Percentiles rank a stretch among this genome's conserved stretches.
These are phyloP conservation scores for Mamestra brassicae DNA, from an alignment of 2,888 invertebrate species.

Conservation along the genomic window DNA sequence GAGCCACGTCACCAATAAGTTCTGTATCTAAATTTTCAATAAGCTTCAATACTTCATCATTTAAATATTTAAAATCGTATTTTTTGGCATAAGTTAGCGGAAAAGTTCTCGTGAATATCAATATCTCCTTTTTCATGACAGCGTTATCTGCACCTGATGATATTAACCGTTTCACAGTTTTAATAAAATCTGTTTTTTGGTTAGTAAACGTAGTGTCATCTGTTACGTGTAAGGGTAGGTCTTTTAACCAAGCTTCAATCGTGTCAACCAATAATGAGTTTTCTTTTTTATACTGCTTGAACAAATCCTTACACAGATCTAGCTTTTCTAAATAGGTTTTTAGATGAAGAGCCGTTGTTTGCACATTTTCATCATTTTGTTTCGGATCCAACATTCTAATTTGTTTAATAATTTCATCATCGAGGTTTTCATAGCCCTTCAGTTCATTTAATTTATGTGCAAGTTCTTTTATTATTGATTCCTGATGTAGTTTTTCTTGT, in stretches of 20 bases:
- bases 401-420: conserved; percentile 27
- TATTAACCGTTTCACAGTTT: conserved; percentile 40
- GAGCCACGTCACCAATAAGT: not conserved
- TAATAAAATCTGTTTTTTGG: conserved; percentile 51
- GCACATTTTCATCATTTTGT: conserved; percentile 17
- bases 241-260: conserved; percentile 55
- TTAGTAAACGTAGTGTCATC: conserved; percentile 26
- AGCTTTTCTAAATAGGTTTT: conserved; percentile 32
- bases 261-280: conserved; percentile 28
- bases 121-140: conserved; percentile 49
- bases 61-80: conserved; percentile 25
- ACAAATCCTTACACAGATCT: conserved; percentile 16
- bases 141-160: conserved; percentile 25
- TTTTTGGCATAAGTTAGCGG: conserved; percentile 36
- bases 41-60: conserved; percentile 30
- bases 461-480: conserved; percentile 37
- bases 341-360: conserved; percentile 23
- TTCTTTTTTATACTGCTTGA: conserved; percentile 1
- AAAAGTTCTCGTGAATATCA: conserved; percentile 48
- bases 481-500: conserved; percentile 25
- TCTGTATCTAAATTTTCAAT: conserved; percentile 16
- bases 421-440: not conserved
- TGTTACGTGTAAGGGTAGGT: conserved; percentile 38
- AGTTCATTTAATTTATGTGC: conserved; percentile 21
- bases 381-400: conserved; percentile 28